phyloP scores from a whole-genome alignment of 2,113 vertebrate species.

The Astur gentilis region DNA sequence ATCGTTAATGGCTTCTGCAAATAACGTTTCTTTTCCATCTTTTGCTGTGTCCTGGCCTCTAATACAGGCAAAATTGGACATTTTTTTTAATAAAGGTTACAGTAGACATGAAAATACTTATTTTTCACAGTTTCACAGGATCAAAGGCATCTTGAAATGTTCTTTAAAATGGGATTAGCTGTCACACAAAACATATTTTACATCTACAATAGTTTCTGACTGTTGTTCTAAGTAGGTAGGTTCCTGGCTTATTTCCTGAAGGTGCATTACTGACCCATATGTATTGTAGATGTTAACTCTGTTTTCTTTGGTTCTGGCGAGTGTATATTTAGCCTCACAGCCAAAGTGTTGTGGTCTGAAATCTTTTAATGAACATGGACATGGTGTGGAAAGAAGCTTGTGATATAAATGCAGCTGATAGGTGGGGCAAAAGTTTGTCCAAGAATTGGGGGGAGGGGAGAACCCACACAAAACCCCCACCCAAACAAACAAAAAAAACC shows the following conservation, averaged over 20 bases:
- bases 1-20: not conserved
- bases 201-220: not conserved
- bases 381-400: not conserved
- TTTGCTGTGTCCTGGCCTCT: not conserved
- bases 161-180: not conserved
- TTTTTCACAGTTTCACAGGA: not conserved
- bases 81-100: not conserved
- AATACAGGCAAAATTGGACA: not conserved
- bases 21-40: not conserved
- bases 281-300: not conserved
- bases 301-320: not conserved
- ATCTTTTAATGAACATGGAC: not conserved
- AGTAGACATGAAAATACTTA: not conserved
- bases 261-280: not conserved
- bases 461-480: not conserved
- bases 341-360: not conserved
- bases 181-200: not conserved
- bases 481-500: not conserved
- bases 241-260: conserved; percentile 17
- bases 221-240: not conserved
- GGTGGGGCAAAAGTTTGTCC: not conserved
- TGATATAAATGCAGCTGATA: not conserved
- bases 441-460: not conserved
- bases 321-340: not conserved
- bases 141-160: not conserved